Percentiles rank a stretch among this genome's conserved stretches.
Conservation (phyloP, 2,888 invertebrate species). For the Acrobasis suavella region DNA sequence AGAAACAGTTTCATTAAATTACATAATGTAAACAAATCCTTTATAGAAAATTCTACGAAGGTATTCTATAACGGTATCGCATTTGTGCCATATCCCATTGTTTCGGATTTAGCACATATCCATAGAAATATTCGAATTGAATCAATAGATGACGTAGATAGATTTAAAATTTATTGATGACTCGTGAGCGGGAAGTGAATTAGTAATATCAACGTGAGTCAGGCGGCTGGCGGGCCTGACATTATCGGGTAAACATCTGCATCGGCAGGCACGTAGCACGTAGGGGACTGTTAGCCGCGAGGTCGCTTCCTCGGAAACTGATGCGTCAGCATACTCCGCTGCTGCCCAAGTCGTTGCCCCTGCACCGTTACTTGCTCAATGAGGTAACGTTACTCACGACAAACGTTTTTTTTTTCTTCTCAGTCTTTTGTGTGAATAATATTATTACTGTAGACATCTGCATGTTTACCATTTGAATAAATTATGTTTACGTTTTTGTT, state of each 20-base stretch:
- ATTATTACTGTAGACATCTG: background rate
- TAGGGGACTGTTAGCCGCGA: slow-evolving; percentile 50
- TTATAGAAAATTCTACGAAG: too few relatives aligned
- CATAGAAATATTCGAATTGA: background rate
- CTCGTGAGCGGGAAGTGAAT: slow-evolving; percentile 66
- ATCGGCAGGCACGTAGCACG: slow-evolving; percentile 58
- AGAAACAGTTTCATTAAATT: too few relatives aligned
- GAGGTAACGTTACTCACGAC: background rate
- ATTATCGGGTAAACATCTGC: slow-evolving; percentile 66
- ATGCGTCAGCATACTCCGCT: slow-evolving; percentile 70
- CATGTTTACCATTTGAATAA: background rate
- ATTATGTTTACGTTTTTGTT: background rate
- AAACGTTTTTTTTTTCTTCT: slow-evolving; percentile 6
- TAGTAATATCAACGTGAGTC: slow-evolving; percentile 56
- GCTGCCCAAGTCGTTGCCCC: slow-evolving; percentile 71
- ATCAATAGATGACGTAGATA: slow-evolving; percentile 28
- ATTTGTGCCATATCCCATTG: background rate
- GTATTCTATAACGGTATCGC: background rate
- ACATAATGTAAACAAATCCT: too few relatives aligned
- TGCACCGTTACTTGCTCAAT: slow-evolving; percentile 60
- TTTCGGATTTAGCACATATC: background rate
- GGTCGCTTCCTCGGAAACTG: slow-evolving; percentile 55
- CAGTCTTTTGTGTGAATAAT: background rate
- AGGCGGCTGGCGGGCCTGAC: slow-evolving; percentile 36
- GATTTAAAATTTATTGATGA: slow-evolving; percentile 50